Percentiles rank a stretch among this genome's conserved stretches.
Evolutionary conservation across 2,113 vertebrate species (phyloP).

Genomic region (Megaptera novaeangliae): DNA sequence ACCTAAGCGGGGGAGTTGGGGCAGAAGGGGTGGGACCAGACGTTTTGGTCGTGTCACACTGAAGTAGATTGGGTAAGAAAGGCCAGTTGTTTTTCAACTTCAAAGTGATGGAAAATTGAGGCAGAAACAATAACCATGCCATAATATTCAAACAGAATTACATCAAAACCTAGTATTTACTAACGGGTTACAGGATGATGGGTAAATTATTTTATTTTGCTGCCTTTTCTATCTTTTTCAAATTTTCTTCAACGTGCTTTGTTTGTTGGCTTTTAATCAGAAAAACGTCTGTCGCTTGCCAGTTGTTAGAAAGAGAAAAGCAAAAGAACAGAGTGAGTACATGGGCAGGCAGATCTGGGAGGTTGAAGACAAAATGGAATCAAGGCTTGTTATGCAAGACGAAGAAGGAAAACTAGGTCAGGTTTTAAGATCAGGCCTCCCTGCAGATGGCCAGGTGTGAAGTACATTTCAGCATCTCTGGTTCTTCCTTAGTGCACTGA

Average conservation of each 20-base stretch:
- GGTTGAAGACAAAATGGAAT: background rate
- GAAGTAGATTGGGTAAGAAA: background rate
- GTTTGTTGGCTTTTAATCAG: background rate
- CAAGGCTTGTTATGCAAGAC: background rate
- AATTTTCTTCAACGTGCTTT: background rate
- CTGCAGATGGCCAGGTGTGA: background rate
- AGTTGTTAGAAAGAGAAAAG: background rate
- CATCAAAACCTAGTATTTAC: background rate
- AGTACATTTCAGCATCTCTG: accelerated
- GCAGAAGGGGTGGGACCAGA: background rate
- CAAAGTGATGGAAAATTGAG: background rate
- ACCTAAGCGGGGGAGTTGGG: background rate
- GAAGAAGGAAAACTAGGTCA: background rate
- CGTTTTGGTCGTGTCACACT: background rate
- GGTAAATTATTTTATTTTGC: constrained; percentile 4
- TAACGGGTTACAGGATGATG: background rate
- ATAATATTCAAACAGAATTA: background rate
- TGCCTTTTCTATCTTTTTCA: background rate
- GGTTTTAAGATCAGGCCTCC: background rate
- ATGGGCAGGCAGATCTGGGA: background rate
- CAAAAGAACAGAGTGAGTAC: background rate
- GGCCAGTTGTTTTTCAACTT: background rate
- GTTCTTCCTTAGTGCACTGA: background rate
- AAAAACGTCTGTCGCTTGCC: background rate
- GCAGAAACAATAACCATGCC: background rate